phyloP scores from a whole-genome alignment of 1,140 invertebrate species.

The Hesperophylax magnus region DNA sequence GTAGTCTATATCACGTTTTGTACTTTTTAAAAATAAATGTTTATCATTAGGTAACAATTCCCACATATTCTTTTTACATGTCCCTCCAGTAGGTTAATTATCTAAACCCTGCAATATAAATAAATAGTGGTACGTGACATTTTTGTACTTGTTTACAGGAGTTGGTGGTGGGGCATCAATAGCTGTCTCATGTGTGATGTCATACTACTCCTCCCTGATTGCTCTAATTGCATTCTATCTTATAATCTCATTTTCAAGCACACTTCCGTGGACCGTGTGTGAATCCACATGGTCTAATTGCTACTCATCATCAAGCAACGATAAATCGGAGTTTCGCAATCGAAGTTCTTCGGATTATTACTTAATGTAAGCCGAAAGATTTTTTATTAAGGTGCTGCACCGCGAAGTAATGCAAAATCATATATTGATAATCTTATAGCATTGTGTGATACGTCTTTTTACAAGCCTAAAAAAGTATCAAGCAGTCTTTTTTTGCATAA shows the following conservation, averaged over 20 bases:
- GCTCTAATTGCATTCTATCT: constrained; percentile 73
- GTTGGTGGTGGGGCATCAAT: constrained; percentile 82
- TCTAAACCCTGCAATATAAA: neutral
- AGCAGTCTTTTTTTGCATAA: too few relatives aligned
- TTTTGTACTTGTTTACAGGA: constrained; percentile 69
- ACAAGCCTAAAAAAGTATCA: too few relatives aligned
- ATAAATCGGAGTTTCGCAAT: constrained; percentile 59
- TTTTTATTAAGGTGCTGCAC: too few relatives aligned
- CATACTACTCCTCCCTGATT: constrained; percentile 82
- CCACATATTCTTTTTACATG: too few relatives aligned
- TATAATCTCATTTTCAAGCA: constrained; percentile 73
- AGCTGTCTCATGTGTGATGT: constrained; percentile 75
- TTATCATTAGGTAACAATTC: too few relatives aligned
- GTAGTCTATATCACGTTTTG: too few relatives aligned
- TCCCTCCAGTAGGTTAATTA: too few relatives aligned
- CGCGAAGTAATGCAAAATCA: too few relatives aligned
- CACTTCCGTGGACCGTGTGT: constrained; percentile 79
- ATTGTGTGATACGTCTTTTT: too few relatives aligned
- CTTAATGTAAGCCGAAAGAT: neutral
- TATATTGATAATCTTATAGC: too few relatives aligned
- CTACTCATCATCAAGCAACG: constrained; percentile 59
- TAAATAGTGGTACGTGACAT: neutral
- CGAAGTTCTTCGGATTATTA: constrained; percentile 56
- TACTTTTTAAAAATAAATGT: too few relatives aligned
- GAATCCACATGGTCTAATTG: constrained; percentile 73